A percentile compares a stretch with the other conserved stretches of the same genome.
phyloP scores from a whole-genome alignment of 1,140 invertebrate species.

The Drosophila punjabiensis region DNA sequence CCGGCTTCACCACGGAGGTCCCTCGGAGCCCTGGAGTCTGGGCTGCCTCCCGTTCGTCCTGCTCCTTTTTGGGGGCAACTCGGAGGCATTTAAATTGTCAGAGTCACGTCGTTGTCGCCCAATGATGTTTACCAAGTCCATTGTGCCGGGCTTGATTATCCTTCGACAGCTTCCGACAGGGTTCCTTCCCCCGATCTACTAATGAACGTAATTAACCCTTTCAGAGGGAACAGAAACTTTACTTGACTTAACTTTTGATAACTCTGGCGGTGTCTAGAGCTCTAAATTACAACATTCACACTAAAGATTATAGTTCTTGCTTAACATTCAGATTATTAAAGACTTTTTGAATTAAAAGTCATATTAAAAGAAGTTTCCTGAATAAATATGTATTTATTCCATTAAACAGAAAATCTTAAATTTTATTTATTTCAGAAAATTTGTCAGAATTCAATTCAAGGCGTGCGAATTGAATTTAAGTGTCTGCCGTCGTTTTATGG shows the following conservation, averaged over 20 bases:
- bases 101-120: constrained; percentile 63
- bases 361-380: not conserved
- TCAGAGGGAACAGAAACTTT: constrained; percentile 3
- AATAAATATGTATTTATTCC: not conserved
- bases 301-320: not conserved
- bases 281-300: no score
- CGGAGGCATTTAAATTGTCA: constrained; percentile 65
- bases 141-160: constrained; percentile 67
- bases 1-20: constrained; percentile 42
- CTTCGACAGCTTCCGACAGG: constrained; percentile 6
- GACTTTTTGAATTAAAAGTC: not conserved
- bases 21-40: constrained; percentile 3
- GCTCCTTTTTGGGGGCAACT: constrained; percentile 18
- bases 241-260: not conserved
- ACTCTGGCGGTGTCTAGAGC: not conserved
- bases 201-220: constrained; percentile 49
- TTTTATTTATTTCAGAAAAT: not conserved
- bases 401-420: not conserved
- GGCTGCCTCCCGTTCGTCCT: not conserved
- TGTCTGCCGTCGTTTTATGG: constrained; percentile 24
- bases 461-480: constrained; percentile 13
- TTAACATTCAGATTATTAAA: no score
- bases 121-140: constrained; percentile 71
- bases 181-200: constrained; percentile 17
- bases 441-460: constrained; percentile 9